Evolutionary conservation across 1,140 invertebrate species (phyloP).

Genomic region (Zaprionus capensis): DNA sequence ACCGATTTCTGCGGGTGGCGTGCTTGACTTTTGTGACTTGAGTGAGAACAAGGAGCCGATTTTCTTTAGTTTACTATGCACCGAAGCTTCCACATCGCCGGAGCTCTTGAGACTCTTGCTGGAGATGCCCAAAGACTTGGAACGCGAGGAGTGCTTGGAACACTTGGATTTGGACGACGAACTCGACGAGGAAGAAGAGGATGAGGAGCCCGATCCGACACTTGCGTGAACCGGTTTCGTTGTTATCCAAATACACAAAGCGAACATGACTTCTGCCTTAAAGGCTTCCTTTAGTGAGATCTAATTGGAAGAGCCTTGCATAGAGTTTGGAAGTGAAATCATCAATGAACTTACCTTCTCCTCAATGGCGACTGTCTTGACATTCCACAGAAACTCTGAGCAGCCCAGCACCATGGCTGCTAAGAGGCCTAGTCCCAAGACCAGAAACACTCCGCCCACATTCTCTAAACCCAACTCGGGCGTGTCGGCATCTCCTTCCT

Average conservation of each 20-base stretch:
- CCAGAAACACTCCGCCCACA: conserved; percentile 90
- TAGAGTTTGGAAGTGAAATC: neutral
- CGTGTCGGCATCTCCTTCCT: conserved; percentile 69
- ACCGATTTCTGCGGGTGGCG: conserved; percentile 45
- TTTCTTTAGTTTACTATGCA: conserved; percentile 70
- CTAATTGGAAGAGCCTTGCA: conserved; percentile 47
- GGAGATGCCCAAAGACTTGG: conserved; percentile 69
- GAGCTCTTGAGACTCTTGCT: conserved; percentile 66
- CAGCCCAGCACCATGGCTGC: conserved; percentile 85
- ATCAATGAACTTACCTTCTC: conserved; percentile 82
- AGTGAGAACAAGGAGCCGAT: conserved; percentile 80
- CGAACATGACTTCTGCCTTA: conserved; percentile 86
- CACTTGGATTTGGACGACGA: conserved; percentile 58
- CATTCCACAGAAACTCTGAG: conserved; percentile 88
- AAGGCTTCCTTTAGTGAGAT: conserved; percentile 86
- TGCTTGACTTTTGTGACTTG: conserved; percentile 58
- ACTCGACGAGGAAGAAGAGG: conserved; percentile 52
- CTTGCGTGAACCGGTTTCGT: conserved; percentile 77
- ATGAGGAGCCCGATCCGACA: conserved; percentile 49
- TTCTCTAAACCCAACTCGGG: conserved; percentile 87
- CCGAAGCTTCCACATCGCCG: conserved; percentile 58
- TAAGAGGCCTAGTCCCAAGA: conserved; percentile 86
- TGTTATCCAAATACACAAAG: conserved; percentile 85
- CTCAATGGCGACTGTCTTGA: conserved; percentile 86
- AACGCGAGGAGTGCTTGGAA: conserved; percentile 52